These are phyloP conservation scores for Pseudoips prasinana DNA, from an alignment of 2,888 invertebrate species.

Conservation along the genomic window DNA sequence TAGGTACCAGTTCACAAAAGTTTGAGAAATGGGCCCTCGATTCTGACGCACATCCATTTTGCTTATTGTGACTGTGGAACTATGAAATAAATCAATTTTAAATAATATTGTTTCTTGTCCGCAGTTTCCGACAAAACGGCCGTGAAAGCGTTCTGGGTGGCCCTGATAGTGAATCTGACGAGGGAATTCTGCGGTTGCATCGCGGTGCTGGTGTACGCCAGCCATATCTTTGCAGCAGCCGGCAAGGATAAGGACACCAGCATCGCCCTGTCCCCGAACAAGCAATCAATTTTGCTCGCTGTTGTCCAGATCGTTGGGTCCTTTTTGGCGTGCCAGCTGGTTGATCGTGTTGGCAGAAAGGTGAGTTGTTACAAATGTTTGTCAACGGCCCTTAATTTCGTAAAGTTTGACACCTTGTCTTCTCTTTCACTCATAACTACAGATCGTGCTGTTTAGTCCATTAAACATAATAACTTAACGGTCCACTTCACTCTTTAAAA, in stretches of 20 bases:
- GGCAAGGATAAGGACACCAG: slow-evolving; percentile 48
- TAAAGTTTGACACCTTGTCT: too few relatives aligned
- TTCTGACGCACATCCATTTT: too few relatives aligned
- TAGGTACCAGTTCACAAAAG: too few relatives aligned
- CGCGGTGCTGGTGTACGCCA: slow-evolving; percentile 70
- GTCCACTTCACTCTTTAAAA: too few relatives aligned
- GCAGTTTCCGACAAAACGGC: slow-evolving; percentile 65
- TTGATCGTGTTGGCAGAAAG: slow-evolving; percentile 68
- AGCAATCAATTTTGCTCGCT: slow-evolving; percentile 70
- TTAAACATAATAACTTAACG: too few relatives aligned
- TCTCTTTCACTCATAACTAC: too few relatives aligned
- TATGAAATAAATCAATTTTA: too few relatives aligned
- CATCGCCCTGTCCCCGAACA: slow-evolving; percentile 64
- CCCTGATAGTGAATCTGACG: slow-evolving; percentile 66
- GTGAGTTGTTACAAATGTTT: slow-evolving; percentile 45
- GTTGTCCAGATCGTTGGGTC: slow-evolving; percentile 70
- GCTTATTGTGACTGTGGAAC: too few relatives aligned
- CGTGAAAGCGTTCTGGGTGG: slow-evolving; percentile 72
- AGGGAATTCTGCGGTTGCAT: slow-evolving; percentile 75
- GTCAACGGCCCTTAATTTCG: too few relatives aligned
- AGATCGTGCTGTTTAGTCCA: too few relatives aligned
- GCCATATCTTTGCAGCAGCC: slow-evolving; percentile 69
- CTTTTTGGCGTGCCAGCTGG: slow-evolving; percentile 71
- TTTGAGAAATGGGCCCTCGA: too few relatives aligned
- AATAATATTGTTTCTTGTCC: slow-evolving; percentile 14